These are phyloP conservation scores for Dryocosmus kuriphilus DNA, from an alignment of 2,888 invertebrate species.

Conservation along the genomic window DNA sequence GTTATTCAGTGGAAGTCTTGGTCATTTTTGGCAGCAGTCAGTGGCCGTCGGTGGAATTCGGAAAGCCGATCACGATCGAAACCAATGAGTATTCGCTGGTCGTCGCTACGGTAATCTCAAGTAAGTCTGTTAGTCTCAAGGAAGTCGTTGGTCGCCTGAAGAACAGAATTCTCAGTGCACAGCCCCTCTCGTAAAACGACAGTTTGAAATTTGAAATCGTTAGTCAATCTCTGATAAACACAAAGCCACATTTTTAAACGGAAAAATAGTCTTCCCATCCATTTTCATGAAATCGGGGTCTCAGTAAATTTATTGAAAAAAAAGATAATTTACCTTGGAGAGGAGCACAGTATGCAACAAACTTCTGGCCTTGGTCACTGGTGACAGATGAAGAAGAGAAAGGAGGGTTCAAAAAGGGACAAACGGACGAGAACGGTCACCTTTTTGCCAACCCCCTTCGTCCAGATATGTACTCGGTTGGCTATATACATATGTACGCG, in stretches of 20 bases:
- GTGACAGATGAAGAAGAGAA: neutral
- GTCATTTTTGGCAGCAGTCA: no score
- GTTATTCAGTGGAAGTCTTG: no score
- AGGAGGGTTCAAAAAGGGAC: slow-evolving; percentile 24
- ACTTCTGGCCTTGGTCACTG: neutral
- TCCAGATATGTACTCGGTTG: neutral
- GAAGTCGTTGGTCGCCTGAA: no score
- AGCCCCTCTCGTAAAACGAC: no score
- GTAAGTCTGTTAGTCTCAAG: no score
- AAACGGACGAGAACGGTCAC: slow-evolving; percentile 36
- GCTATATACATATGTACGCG: neutral
- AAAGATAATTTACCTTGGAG: neutral
- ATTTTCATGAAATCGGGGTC: neutral
- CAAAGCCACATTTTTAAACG: neutral
- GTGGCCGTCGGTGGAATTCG: no score
- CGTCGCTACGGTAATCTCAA: no score
- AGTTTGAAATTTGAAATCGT: neutral
- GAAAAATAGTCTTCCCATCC: neutral
- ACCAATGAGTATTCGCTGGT: no score
- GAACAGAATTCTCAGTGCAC: no score
- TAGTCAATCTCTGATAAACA: neutral
- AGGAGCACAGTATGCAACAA: neutral
- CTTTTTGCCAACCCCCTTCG: slow-evolving; percentile 50
- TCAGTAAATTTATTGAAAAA: neutral
- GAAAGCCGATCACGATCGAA: no score